These are phyloP conservation scores for Seriola rivoliana DNA, from an alignment of 2,113 vertebrate genomes.

Conservation along the genomic window DNA sequence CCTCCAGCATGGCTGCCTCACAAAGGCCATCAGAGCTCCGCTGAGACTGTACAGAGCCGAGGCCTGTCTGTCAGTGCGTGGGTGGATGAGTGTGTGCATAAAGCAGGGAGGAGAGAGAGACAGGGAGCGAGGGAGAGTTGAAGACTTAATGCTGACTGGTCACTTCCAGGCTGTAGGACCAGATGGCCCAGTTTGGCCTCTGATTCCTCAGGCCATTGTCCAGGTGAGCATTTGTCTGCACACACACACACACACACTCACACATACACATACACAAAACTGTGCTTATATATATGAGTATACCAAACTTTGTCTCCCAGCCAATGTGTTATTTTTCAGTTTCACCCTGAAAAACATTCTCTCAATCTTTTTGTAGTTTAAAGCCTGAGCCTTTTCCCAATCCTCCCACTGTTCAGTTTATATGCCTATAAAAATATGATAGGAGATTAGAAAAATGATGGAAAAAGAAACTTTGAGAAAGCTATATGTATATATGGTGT, in stretches of 20 bases:
- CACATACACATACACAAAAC: not conserved
- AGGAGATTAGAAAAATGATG: not conserved
- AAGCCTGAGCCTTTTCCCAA: not conserved
- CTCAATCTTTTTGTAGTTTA: not conserved
- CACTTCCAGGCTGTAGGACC: constrained; percentile 62
- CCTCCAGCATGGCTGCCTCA: constrained; percentile 71
- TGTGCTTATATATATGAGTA: not conserved
- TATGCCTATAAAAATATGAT: not conserved
- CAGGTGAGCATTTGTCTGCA: constrained; percentile 42
- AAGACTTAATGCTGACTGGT: constrained; percentile 73
- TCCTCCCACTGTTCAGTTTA: constrained; percentile 9
- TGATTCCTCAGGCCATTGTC: constrained; percentile 54
- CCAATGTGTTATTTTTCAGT: not conserved
- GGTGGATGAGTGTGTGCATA: constrained; percentile 52
- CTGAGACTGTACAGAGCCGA: constrained; percentile 55
- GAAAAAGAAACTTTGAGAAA: not conserved
- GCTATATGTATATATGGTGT: not conserved
- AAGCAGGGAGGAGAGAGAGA: not conserved
- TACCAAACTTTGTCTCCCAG: not conserved
- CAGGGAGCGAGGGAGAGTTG: constrained; percentile 4
- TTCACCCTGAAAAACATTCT: constrained; percentile 2
- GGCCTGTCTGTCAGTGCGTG: constrained; percentile 66
- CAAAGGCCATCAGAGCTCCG: constrained; percentile 69
- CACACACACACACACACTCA: not conserved
- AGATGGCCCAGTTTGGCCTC: constrained; percentile 76